phyloP scores from a whole-genome alignment of 1,140 invertebrate species.

The Aethina tumida region DNA sequence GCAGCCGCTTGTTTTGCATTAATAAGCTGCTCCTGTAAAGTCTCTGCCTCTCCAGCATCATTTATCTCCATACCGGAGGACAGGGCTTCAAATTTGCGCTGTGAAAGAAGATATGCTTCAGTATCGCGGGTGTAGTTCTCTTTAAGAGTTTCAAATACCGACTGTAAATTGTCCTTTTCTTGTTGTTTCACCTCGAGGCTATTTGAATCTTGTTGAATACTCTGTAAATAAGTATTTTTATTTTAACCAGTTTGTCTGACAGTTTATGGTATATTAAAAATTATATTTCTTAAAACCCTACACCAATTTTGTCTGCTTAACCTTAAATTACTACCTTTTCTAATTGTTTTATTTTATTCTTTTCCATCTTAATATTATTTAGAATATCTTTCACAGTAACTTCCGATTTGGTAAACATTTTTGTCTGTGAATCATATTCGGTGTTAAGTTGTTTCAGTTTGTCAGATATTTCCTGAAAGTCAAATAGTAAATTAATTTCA shows the following conservation, averaged over 20 bases:
- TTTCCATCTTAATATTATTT: slow-evolving; percentile 59
- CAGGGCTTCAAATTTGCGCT: slow-evolving; percentile 74
- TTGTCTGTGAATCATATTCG: slow-evolving; percentile 54
- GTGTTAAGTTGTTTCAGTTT: slow-evolving; percentile 55
- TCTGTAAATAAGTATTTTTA: too few relatives aligned
- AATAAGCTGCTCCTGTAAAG: slow-evolving; percentile 83
- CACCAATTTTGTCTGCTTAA: not conserved
- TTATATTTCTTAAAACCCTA: not conserved
- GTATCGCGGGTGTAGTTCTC: slow-evolving; percentile 55
- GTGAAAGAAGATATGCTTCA: slow-evolving; percentile 58
- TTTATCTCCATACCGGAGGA: slow-evolving; percentile 70
- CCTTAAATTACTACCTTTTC: slow-evolving; percentile 35
- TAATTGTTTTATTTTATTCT: slow-evolving; percentile 59
- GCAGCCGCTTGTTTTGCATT: slow-evolving; percentile 63
- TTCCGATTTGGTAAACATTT: slow-evolving; percentile 54
- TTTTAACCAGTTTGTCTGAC: not conserved
- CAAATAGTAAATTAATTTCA: too few relatives aligned
- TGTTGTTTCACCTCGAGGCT: too few relatives aligned
- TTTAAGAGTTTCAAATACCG: slow-evolving; percentile 60
- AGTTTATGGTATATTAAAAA: too few relatives aligned
- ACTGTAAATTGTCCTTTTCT: too few relatives aligned
- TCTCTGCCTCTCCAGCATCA: slow-evolving; percentile 72
- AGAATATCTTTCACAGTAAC: slow-evolving; percentile 58
- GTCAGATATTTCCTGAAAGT: slow-evolving; percentile 53
- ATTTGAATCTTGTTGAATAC: too few relatives aligned